Conservation (phyloP, 2,888 invertebrate genomes). For the Lochmaea crataegi region DNA sequence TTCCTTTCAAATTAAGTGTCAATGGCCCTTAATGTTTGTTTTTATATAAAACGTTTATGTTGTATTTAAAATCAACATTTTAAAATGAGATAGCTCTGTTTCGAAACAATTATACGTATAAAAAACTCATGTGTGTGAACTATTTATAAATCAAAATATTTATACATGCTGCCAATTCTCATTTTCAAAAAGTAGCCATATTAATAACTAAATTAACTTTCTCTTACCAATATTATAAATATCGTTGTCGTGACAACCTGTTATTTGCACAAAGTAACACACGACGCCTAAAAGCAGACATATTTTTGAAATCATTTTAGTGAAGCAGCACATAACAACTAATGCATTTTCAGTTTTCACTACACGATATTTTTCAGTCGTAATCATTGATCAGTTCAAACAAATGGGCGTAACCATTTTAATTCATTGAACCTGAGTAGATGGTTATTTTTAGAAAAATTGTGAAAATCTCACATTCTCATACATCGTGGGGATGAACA, state of each 20-base stretch:
- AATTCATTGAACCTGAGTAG: constrained; percentile 19
- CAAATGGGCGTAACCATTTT: constrained; percentile 13
- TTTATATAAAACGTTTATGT: no score
- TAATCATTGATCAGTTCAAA: constrained; percentile 6
- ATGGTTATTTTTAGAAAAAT: constrained; percentile 26
- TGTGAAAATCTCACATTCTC: constrained; percentile 4
- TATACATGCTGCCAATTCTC: no score
- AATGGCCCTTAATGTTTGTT: no score
- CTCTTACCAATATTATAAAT: constrained; percentile 21
- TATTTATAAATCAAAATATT: no score
- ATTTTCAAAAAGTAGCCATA: no score
- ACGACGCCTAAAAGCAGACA: constrained; percentile 1
- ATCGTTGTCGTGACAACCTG: constrained; percentile 7
- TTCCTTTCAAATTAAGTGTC: no score
- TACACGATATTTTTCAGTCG: neutral
- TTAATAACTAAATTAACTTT: neutral
- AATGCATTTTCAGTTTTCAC: constrained; percentile 12
- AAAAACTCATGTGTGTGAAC: no score
- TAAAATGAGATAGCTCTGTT: no score
- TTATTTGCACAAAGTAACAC: neutral
- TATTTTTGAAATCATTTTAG: constrained; percentile 10
- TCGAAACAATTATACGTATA: no score
- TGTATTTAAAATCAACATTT: no score
- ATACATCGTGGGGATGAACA: constrained; percentile 7
- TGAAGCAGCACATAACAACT: neutral